Percentiles rank a stretch among this genome's conserved stretches.
Evolutionary conservation across 2,113 vertebrate genomes (phyloP).

Genomic region (Tinamus guttatus): DNA sequence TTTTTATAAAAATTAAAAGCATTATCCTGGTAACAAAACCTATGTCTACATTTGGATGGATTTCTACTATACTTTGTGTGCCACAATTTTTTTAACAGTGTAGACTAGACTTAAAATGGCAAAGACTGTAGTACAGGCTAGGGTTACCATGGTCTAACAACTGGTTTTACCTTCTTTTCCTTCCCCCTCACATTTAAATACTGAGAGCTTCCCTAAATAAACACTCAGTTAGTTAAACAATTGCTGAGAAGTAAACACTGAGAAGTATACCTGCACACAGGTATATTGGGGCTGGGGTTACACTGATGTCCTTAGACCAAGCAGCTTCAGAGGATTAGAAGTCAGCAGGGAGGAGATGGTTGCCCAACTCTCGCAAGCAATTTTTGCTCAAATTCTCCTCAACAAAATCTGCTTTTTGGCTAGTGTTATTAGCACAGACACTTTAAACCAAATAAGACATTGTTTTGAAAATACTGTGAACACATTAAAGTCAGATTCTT

Average conservation of each 20-base stretch:
- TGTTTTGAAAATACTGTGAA: neutral
- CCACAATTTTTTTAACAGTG: neutral
- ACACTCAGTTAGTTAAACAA: neutral
- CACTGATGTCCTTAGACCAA: neutral
- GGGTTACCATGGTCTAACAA: neutral
- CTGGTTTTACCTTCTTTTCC: neutral
- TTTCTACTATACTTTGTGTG: neutral
- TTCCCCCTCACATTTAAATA: neutral
- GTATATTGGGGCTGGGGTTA: neutral
- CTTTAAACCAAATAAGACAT: neutral
- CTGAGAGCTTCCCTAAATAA: neutral
- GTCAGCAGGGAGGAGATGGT: fast-evolving
- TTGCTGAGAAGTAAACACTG: neutral
- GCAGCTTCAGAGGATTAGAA: neutral
- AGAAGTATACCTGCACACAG: neutral
- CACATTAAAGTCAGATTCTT: neutral
- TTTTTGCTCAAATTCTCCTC: neutral
- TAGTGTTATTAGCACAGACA: neutral
- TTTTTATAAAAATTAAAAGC: neutral
- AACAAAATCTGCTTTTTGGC: neutral
- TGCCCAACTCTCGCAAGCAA: neutral
- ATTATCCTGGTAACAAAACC: neutral
- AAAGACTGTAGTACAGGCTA: neutral
- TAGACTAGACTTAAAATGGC: neutral
- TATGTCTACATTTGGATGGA: neutral